Conservation (phyloP, 2,113 vertebrate species). For the Antechinus stuartii region DNA sequence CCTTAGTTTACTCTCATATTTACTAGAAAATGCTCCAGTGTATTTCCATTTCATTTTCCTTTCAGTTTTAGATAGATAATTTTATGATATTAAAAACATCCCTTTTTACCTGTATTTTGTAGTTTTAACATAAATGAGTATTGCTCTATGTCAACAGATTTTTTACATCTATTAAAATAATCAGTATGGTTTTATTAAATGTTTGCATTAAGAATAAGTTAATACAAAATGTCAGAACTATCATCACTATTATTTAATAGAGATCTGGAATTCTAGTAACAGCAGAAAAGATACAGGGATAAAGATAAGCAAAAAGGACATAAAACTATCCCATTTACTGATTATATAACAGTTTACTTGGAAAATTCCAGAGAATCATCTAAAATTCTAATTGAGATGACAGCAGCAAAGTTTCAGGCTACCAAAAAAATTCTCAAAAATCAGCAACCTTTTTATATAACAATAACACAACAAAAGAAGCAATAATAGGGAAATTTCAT, state of each 20-base stretch:
- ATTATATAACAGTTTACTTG: not conserved
- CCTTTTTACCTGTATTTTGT: too few relatives aligned
- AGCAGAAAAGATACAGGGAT: not conserved
- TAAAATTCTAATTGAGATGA: not conserved
- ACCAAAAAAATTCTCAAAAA: not conserved
- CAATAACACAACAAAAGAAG: not conserved
- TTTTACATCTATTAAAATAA: too few relatives aligned
- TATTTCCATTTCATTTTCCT: too few relatives aligned
- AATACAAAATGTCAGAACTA: not conserved
- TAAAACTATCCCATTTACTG: not conserved
- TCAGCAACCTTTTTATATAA: not conserved
- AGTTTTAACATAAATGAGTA: too few relatives aligned
- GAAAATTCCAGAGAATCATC: not conserved
- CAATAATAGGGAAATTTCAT: not conserved
- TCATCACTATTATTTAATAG: not conserved
- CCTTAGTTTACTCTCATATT: too few relatives aligned
- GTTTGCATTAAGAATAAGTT: too few relatives aligned
- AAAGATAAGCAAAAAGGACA: not conserved
- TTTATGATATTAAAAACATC: too few relatives aligned
- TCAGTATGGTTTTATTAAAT: too few relatives aligned
- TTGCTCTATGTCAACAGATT: too few relatives aligned
- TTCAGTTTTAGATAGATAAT: too few relatives aligned
- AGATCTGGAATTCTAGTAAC: not conserved
- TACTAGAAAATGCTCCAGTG: too few relatives aligned
- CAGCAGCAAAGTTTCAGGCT: not conserved